phyloP scores from a whole-genome alignment of 2,888 invertebrate species.

The Ochlodes sylvanus region DNA sequence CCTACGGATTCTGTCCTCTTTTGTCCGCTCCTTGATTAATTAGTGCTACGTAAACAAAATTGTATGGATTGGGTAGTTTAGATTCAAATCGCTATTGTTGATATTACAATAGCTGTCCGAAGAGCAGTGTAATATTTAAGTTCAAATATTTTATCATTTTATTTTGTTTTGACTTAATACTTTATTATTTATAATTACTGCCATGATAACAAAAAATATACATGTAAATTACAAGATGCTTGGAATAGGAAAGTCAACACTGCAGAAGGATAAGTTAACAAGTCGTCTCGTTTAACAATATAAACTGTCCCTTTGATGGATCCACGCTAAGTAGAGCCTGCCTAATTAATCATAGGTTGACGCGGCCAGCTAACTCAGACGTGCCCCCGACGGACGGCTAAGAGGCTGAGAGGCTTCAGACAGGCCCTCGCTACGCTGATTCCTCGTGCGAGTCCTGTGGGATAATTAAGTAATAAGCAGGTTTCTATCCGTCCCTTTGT shows the following conservation, averaged over 20 bases:
- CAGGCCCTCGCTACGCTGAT: conserved; percentile 62
- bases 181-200: neutral
- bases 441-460: conserved; percentile 66
- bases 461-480: conserved; percentile 75
- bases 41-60: conserved; percentile 51
- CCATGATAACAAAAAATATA: neutral
- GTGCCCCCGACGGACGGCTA: conserved; percentile 56
- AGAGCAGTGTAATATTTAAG: conserved; percentile 10
- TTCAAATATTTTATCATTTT: neutral
- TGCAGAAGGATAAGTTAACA: conserved; percentile 5
- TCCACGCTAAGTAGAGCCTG: conserved; percentile 44
- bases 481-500: conserved; percentile 63
- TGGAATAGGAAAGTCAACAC: neutral
- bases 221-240: too few species aligned
- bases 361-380: conserved; percentile 59
- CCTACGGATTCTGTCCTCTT: conserved; percentile 61
- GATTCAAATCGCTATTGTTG: conserved; percentile 33
- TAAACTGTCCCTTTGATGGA: neutral
- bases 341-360: conserved; percentile 74
- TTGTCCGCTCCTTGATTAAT: conserved; percentile 68
- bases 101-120: conserved; percentile 14
- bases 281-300: neutral
- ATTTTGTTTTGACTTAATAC: neutral
- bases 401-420: conserved; percentile 55
- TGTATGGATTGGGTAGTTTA: conserved; percentile 41